Evolutionary conservation across 1,140 invertebrate genomes (phyloP).

Genomic region (Psix sp.): DNA sequence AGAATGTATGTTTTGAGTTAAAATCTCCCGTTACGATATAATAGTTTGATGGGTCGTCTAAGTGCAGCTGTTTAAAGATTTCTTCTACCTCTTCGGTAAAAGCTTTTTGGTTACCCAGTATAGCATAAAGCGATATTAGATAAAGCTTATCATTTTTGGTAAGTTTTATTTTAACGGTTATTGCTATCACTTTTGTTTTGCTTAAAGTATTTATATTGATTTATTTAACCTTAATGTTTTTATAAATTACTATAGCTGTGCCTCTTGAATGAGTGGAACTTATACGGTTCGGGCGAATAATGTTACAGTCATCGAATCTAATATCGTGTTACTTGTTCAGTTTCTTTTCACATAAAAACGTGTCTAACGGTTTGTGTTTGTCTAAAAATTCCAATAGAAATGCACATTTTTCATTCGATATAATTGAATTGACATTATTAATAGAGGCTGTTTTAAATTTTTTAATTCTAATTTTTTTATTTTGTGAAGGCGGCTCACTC

Average conservation of each 20-base stretch:
- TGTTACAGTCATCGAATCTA: neutral
- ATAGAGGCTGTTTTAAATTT: too few species aligned
- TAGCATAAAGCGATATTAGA: conserved; percentile 28
- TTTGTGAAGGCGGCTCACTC: too few species aligned
- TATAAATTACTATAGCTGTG: conserved; percentile 35
- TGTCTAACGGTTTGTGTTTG: conserved; percentile 5
- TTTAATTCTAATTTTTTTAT: too few species aligned
- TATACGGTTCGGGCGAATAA: conserved; percentile 13
- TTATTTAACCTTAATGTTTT: conserved; percentile 27
- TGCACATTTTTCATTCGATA: conserved; percentile 25
- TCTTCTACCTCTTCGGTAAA: conserved; percentile 10
- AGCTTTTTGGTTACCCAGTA: conserved; percentile 7
- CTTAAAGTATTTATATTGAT: conserved; percentile 47
- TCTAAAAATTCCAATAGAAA: conserved; percentile 9
- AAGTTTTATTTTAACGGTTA: conserved; percentile 13
- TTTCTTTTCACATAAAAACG: conserved; percentile 24
- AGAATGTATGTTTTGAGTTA: conserved; percentile 31
- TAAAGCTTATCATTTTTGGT: conserved; percentile 11
- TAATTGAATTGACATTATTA: too few species aligned
- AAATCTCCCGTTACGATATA: conserved; percentile 42
- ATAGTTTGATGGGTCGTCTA: conserved; percentile 20
- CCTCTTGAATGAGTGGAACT: conserved; percentile 1
- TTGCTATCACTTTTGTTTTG: conserved; percentile 36
- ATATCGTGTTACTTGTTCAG: conserved; percentile 8
- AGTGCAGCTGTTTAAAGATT: conserved; percentile 11